Evolutionary conservation across 2,113 vertebrate genomes (phyloP).

Genomic region (Oncorhynchus gorbuscha): DNA sequence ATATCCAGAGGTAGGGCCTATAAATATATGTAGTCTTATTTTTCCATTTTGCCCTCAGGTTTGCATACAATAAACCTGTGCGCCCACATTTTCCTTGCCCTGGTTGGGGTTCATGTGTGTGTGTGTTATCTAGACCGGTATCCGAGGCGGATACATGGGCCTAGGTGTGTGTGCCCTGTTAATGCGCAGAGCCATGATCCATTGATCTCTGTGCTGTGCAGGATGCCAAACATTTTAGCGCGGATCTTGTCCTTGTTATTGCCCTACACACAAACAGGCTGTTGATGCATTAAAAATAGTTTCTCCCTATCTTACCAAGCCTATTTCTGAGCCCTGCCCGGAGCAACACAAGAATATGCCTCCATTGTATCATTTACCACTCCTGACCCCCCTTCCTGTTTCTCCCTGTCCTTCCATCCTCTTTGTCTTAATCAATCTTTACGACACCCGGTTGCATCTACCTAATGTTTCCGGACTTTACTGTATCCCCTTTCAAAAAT

Average conservation of each 20-base stretch:
- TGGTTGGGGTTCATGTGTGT: conserved; percentile 25
- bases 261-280: conserved; percentile 65
- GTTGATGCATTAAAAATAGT: conserved; percentile 83
- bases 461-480: conserved; percentile 84
- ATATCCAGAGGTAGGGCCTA: no score
- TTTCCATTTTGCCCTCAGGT: conserved; percentile 63
- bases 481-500: conserved; percentile 78
- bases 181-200: conserved; percentile 59
- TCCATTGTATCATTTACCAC: conserved; percentile 60
- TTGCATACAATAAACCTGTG: conserved; percentile 58
- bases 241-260: conserved; percentile 75
- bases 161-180: conserved; percentile 52
- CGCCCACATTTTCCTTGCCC: conserved; percentile 54
- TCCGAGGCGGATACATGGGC: neutral
- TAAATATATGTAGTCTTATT: conserved; percentile 6
- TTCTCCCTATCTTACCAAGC: conserved; percentile 74
- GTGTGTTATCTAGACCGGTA: conserved; percentile 18
- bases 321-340: conserved; percentile 72
- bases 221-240: conserved; percentile 84
- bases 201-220: conserved; percentile 74
- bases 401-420: conserved; percentile 68
- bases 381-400: conserved; percentile 53
- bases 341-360: conserved; percentile 80
- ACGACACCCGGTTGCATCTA: conserved; percentile 81
- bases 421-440: conserved; percentile 81